Evolutionary conservation across 2,797 vertebrate species (phyloP).

Genomic region (Pempheris klunzingeri): DNA sequence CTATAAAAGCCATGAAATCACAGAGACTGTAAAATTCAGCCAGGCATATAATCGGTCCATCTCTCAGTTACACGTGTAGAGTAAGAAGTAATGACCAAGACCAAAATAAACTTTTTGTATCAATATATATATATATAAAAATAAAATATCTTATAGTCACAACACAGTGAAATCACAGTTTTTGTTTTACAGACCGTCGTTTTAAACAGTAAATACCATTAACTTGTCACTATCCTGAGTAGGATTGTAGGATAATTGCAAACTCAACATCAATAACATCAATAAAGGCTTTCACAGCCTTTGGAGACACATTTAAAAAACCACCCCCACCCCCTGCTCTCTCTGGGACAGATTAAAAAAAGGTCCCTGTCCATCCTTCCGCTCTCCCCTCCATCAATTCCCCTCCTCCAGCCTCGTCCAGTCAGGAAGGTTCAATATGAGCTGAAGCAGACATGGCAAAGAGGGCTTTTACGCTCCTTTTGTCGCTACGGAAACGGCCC

Average conservation of each 20-base stretch:
- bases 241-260: too few species aligned
- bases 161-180: background rate
- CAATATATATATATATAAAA: background rate
- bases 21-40: background rate
- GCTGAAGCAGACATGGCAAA: constrained; percentile 38
- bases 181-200: constrained; percentile 11
- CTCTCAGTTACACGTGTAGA: background rate
- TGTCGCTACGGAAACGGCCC: constrained; percentile 58
- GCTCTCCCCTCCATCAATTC: constrained; percentile 27
- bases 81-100: background rate
- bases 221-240: constrained; percentile 19
- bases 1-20: background rate
- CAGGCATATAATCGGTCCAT: too few species aligned
- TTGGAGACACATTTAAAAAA: constrained; percentile 21
- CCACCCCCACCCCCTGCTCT: background rate
- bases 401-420: constrained; percentile 55
- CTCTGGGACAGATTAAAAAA: constrained; percentile 35
- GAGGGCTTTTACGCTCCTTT: constrained; percentile 46
- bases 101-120: background rate
- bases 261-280: constrained; percentile 57
- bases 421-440: constrained; percentile 46
- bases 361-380: constrained; percentile 38
- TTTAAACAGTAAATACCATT: constrained; percentile 38
- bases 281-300: constrained; percentile 39
- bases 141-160: background rate